Evolutionary conservation across 2,888 invertebrate species (phyloP).

Genomic region (Mechanitis mazaeus): DNA sequence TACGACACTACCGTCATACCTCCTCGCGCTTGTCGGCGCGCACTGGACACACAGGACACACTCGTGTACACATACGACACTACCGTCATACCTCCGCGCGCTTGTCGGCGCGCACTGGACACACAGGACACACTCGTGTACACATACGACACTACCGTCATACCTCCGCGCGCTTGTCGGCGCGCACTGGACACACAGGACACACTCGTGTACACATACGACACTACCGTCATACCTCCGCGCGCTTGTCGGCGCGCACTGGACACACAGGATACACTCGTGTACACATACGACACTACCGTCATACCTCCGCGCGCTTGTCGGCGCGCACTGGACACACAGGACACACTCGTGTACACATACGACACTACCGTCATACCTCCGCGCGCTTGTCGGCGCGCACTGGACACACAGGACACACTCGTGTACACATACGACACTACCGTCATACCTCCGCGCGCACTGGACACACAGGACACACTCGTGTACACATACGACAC

Average conservation of each 20-base stretch:
- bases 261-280: too few relatives aligned
- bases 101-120: slow-evolving; percentile 93
- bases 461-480: slow-evolving; percentile 71
- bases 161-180: slow-evolving; percentile 93
- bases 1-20: slow-evolving; percentile 39
- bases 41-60: slow-evolving; percentile 71
- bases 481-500: too few relatives aligned
- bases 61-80: too few relatives aligned
- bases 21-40: slow-evolving; percentile 96
- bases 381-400: slow-evolving; percentile 96
- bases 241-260: too few relatives aligned
- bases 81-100: slow-evolving; percentile 81
- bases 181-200: slow-evolving; percentile 81
- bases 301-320: slow-evolving; percentile 86
- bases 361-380: slow-evolving; percentile 39
- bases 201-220: background rate
- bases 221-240: too few relatives aligned
- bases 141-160: too few relatives aligned
- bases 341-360: background rate
- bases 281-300: too few relatives aligned
- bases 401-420: slow-evolving; percentile 71
- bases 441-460: slow-evolving; percentile 82
- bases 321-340: slow-evolving; percentile 88
- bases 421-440: too few relatives aligned
- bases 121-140: background rate